Percentiles rank a stretch among this genome's conserved stretches.
Conservation (phyloP, 2,113 vertebrate species). For the Tringa solitaria region DNA sequence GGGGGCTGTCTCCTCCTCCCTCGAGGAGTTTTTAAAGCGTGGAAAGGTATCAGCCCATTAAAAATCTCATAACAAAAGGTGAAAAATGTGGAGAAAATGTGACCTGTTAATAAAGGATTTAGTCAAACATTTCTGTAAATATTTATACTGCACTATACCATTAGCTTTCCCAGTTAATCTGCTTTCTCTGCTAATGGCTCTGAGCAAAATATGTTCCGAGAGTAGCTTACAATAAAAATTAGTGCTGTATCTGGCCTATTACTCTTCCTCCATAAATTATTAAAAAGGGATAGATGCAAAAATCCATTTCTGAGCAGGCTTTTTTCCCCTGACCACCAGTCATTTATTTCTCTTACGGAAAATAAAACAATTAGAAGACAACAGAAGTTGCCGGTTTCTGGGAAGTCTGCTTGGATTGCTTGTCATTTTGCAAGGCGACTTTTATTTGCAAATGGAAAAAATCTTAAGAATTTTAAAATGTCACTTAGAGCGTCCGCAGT, state of each 20-base stretch:
- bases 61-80: constrained; percentile 21
- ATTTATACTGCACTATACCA: constrained; percentile 38
- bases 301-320: not conserved
- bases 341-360: not conserved
- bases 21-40: not conserved
- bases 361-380: not conserved
- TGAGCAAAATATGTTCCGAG: constrained; percentile 35
- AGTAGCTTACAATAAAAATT: constrained; percentile 51
- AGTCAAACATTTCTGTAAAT: constrained; percentile 37
- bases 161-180: constrained; percentile 55
- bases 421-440: not conserved
- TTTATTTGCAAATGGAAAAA: constrained; percentile 3
- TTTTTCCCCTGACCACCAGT: not conserved
- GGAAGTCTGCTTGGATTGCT: not conserved
- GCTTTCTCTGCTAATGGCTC: constrained; percentile 52
- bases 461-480: constrained; percentile 33
- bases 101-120: constrained; percentile 54
- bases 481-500: constrained; percentile 28
- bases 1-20: not conserved
- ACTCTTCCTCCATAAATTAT: not conserved
- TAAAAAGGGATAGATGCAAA: not conserved
- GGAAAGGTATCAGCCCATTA: not conserved
- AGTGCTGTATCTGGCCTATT: constrained; percentile 28
- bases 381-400: not conserved
- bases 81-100: not conserved